Evolutionary conservation across 2,797 vertebrate species (phyloP).

Genomic region (Taeniopygia guttata): DNA sequence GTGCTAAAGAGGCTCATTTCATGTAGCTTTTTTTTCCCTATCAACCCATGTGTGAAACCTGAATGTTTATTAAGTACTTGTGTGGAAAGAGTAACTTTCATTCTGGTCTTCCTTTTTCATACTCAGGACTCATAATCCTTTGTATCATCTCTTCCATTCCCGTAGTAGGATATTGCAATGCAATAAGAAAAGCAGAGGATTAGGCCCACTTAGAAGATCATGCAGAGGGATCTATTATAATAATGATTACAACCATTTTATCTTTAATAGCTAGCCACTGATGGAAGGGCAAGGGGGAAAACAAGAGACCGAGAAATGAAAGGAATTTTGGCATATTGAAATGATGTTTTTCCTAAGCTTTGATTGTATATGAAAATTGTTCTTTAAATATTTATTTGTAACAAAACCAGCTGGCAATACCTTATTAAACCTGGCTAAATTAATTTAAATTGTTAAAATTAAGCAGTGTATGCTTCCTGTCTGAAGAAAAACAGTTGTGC

Average conservation of each 20-base stretch:
- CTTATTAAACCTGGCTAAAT: conserved; percentile 55
- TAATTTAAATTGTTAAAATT: conserved; percentile 39
- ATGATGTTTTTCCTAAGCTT: background rate
- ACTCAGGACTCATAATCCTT: background rate
- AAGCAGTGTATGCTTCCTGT: background rate
- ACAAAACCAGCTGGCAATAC: conserved; percentile 45
- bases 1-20: background rate
- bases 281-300: background rate
- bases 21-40: background rate
- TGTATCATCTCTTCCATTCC: conserved; percentile 11
- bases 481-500: background rate
- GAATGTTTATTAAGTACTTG: conserved; percentile 3
- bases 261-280: conserved; percentile 33
- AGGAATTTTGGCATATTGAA: conserved; percentile 13
- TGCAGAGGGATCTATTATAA: conserved; percentile 11
- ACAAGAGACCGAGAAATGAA: background rate
- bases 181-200: conserved; percentile 23
- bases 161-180: conserved; percentile 18
- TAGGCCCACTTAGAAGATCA: conserved; percentile 31
- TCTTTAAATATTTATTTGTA: conserved; percentile 56
- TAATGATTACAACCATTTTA: conserved; percentile 22
- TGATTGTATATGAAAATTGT: conserved; percentile 25
- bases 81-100: conserved; percentile 28
- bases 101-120: conserved; percentile 9
- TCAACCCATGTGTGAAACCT: background rate